phyloP scores from a whole-genome alignment of 2,113 vertebrate genomes.

The Chauna torquata region DNA sequence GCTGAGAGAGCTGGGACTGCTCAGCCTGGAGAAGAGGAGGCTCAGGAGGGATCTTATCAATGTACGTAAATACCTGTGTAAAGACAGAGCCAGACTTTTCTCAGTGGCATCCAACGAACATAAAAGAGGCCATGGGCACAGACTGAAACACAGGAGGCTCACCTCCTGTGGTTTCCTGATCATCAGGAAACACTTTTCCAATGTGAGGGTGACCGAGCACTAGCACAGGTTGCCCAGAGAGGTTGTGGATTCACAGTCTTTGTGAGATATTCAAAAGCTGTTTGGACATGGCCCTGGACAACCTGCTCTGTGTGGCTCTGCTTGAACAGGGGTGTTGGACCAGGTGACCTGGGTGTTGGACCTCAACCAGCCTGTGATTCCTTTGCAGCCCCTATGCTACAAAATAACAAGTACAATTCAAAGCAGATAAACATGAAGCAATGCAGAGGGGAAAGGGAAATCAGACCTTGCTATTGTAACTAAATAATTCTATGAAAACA shows the following conservation, averaged over 20 bases:
- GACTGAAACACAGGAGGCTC: neutral
- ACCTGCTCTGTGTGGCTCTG: neutral
- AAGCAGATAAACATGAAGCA: neutral
- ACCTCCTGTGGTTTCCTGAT: neutral
- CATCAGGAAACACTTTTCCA: neutral
- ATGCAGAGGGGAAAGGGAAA: neutral
- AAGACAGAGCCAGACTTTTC: neutral
- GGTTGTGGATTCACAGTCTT: neutral
- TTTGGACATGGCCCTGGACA: neutral
- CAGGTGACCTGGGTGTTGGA: neutral
- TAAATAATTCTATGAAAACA: neutral
- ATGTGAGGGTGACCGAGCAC: neutral
- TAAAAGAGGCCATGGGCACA: neutral
- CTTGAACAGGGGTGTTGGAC: neutral
- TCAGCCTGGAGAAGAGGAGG: neutral
- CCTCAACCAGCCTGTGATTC: neutral
- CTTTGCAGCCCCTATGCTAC: neutral
- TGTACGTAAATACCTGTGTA: neutral
- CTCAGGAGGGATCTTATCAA: neutral
- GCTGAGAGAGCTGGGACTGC: neutral
- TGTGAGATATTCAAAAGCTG: neutral
- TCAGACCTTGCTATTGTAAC: neutral
- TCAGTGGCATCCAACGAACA: neutral
- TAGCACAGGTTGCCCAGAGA: neutral
- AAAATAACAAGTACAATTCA: neutral